phyloP scores from a whole-genome alignment of 2,888 invertebrate genomes.

The Clivina fossor region DNA sequence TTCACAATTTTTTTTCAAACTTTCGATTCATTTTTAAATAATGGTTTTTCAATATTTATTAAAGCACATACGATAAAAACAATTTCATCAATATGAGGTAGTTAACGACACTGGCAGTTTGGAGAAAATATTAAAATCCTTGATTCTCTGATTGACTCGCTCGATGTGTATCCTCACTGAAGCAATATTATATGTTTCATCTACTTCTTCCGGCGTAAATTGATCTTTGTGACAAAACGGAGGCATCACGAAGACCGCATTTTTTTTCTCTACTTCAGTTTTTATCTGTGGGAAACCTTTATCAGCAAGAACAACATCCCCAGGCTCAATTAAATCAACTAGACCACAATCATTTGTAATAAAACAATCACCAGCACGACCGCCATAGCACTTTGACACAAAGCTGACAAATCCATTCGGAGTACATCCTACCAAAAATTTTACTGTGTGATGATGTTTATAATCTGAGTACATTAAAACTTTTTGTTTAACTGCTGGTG shows the following conservation, averaged over 20 bases:
- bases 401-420: constrained; percentile 40
- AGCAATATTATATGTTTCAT: constrained; percentile 31
- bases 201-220: constrained; percentile 9
- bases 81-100: no score
- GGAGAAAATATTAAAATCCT: background rate
- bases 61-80: no score
- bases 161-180: constrained; percentile 20
- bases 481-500: constrained; percentile 34
- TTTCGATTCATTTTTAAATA: no score
- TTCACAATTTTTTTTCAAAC: no score
- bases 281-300: constrained; percentile 36
- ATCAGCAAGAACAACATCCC: constrained; percentile 6
- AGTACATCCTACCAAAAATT: constrained; percentile 39
- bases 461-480: constrained; percentile 39
- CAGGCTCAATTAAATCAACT: constrained; percentile 37
- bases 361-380: constrained; percentile 37
- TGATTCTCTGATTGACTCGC: constrained; percentile 24
- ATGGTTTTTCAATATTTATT: no score
- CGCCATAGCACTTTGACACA: constrained; percentile 39
- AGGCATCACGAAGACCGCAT: constrained; percentile 38
- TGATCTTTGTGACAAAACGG: constrained; percentile 31
- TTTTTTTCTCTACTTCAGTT: constrained; percentile 28
- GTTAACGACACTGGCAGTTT: constrained; percentile 6
- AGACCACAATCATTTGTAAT: constrained; percentile 39
- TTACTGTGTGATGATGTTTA: constrained; percentile 37